Percentiles rank a stretch among this genome's conserved stretches.
These are phyloP conservation scores for Graphium colonna DNA, from an alignment of 2,888 invertebrate species.

Conservation along the genomic window DNA sequence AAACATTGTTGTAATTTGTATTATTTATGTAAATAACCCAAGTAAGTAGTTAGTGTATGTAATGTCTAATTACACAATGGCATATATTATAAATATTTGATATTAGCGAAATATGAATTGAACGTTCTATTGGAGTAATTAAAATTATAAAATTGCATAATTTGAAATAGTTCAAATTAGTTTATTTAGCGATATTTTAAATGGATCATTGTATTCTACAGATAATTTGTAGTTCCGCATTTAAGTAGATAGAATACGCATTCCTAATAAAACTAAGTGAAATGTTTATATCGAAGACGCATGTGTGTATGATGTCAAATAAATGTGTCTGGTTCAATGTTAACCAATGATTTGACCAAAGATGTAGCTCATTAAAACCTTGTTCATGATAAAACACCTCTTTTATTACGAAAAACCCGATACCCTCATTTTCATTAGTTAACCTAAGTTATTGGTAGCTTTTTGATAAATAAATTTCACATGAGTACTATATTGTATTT, in stretches of 20 bases:
- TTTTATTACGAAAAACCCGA: slow-evolving; percentile 38
- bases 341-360: slow-evolving; percentile 86
- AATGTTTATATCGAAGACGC: slow-evolving; percentile 36
- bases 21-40: slow-evolving; percentile 72
- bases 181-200: slow-evolving; percentile 48
- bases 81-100: slow-evolving; percentile 43
- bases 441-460: too few species aligned
- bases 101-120: slow-evolving; percentile 56
- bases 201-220: slow-evolving; percentile 38
- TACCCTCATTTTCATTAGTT: too few species aligned
- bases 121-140: slow-evolving; percentile 41
- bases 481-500: too few species aligned
- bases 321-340: slow-evolving; percentile 56
- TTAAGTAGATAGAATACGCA: slow-evolving; percentile 56
- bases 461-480: too few species aligned
- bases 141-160: slow-evolving; percentile 33
- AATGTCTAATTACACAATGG: slow-evolving; percentile 37
- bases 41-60: slow-evolving; percentile 57
- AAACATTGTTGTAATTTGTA: slow-evolving; percentile 73
- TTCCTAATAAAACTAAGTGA: slow-evolving; percentile 47
- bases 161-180: slow-evolving; percentile 64
- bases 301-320: slow-evolving; percentile 39
- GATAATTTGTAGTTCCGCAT: slow-evolving; percentile 47
- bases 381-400: slow-evolving; percentile 52
- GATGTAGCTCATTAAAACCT: slow-evolving; percentile 78